phyloP scores from a whole-genome alignment of 2,797 vertebrate species.

The Karalla daura region DNA sequence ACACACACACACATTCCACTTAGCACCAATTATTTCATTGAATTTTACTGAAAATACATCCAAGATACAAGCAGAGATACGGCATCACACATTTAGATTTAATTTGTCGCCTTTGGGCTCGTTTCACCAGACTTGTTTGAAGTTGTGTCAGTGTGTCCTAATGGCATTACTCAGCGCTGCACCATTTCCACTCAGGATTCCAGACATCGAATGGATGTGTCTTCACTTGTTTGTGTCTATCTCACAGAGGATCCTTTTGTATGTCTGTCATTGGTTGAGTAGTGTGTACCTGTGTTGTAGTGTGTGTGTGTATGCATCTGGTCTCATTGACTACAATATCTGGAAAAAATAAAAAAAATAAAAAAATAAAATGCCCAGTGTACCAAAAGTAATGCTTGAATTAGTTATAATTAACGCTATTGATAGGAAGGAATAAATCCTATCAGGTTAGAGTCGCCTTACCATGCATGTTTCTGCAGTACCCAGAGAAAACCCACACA shows the following conservation, averaged over 20 bases:
- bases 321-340: too few relatives aligned
- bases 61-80: conserved; percentile 19
- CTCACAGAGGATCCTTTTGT: conserved; percentile 26
- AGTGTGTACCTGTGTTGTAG: not conserved
- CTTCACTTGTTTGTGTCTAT: conserved; percentile 51
- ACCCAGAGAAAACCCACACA: too few relatives aligned
- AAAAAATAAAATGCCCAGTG: too few relatives aligned
- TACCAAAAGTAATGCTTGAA: not conserved
- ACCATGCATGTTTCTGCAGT: too few relatives aligned
- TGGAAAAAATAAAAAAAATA: too few relatives aligned
- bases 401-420: not conserved
- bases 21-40: conserved; percentile 13
- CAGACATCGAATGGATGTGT: conserved; percentile 61
- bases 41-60: conserved; percentile 17
- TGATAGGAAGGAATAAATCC: too few relatives aligned
- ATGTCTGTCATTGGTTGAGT: not conserved
- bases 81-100: conserved; percentile 9
- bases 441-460: too few relatives aligned
- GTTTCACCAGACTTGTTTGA: conserved; percentile 34
- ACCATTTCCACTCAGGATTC: conserved; percentile 60
- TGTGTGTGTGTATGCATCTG: too few relatives aligned
- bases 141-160: conserved; percentile 48
- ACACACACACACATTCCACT: conserved; percentile 10
- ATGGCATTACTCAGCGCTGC: conserved; percentile 65
- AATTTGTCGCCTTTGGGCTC: conserved; percentile 21